Conservation (phyloP, 2,113 vertebrate genomes). For the Anseranas semipalmata region DNA sequence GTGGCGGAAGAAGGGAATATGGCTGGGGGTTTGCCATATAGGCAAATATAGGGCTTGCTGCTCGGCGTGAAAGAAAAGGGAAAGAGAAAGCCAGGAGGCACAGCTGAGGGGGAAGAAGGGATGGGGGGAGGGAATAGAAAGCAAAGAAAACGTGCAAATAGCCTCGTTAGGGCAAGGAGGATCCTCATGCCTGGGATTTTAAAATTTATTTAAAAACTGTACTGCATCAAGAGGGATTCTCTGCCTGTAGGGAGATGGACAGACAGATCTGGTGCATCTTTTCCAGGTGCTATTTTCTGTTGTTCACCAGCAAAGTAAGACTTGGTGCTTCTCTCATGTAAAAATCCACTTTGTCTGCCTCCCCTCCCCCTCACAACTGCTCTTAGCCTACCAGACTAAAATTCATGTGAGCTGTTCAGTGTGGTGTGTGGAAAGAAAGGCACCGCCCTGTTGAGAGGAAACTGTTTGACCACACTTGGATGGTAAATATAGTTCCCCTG, state of each 20-base stretch:
- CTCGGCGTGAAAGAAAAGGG: slow-evolving; percentile 10
- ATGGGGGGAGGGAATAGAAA: neutral
- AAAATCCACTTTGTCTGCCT: neutral
- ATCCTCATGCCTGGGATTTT: neutral
- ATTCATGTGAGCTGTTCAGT: neutral
- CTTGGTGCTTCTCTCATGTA: neutral
- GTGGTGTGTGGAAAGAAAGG: neutral
- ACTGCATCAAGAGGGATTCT: neutral
- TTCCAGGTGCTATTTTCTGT: neutral
- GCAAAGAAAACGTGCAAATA: slow-evolving; percentile 2
- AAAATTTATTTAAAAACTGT: neutral
- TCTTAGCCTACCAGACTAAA: neutral
- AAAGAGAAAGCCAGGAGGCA: slow-evolving; percentile 50
- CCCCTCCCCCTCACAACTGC: neutral
- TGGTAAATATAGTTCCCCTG: neutral
- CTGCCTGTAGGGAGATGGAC: neutral
- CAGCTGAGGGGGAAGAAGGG: slow-evolving; percentile 10
- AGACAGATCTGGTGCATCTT: neutral
- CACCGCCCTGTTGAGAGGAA: slow-evolving; percentile 48
- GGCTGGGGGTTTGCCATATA: too few relatives aligned
- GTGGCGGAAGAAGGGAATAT: slow-evolving; percentile 51
- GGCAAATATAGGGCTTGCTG: too few relatives aligned
- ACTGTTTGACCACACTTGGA: neutral
- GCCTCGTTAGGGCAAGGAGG: neutral
- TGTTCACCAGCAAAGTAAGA: neutral